Evolutionary conservation across 2,888 invertebrate genomes (phyloP).

Genomic region (Tiliacea aurago): DNA sequence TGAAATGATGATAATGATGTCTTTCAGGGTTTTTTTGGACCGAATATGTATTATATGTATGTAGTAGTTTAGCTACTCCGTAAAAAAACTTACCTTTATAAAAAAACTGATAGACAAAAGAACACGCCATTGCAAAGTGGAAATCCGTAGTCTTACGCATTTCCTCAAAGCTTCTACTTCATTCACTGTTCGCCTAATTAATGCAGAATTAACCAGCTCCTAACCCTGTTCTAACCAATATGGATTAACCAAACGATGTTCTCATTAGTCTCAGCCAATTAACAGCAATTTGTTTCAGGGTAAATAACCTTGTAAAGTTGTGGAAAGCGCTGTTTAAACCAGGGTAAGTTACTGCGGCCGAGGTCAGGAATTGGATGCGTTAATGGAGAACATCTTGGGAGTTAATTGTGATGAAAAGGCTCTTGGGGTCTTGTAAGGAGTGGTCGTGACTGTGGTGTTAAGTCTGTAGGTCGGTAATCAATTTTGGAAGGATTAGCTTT

Average conservation of each 20-base stretch:
- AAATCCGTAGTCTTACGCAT: not conserved
- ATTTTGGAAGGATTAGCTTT: constrained; percentile 27
- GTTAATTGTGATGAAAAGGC: constrained; percentile 58
- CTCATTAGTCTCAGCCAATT: constrained; percentile 61
- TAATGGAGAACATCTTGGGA: constrained; percentile 60
- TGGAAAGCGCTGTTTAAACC: constrained; percentile 54
- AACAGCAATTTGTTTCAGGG: constrained; percentile 60
- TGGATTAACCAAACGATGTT: constrained; percentile 40
- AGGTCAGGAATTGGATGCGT: constrained; percentile 58
- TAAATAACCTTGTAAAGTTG: constrained; percentile 56
- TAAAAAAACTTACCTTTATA: too few species aligned
- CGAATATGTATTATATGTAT: too few species aligned
- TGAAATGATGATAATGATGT: too few species aligned
- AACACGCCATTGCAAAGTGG: not conserved
- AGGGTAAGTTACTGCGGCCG: constrained; percentile 52
- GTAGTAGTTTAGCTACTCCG: too few species aligned
- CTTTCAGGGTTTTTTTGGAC: too few species aligned
- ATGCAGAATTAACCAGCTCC: constrained; percentile 21
- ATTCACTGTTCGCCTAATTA: constrained; percentile 22
- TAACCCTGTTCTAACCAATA: constrained; percentile 24
- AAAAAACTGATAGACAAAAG: too few species aligned
- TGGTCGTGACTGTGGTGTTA: constrained; percentile 29
- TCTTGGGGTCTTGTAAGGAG: constrained; percentile 16
- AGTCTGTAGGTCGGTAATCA: constrained; percentile 38
- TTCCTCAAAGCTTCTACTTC: not conserved